phyloP scores from a whole-genome alignment of 2,797 vertebrate genomes.

The Enteromius treurensis region DNA sequence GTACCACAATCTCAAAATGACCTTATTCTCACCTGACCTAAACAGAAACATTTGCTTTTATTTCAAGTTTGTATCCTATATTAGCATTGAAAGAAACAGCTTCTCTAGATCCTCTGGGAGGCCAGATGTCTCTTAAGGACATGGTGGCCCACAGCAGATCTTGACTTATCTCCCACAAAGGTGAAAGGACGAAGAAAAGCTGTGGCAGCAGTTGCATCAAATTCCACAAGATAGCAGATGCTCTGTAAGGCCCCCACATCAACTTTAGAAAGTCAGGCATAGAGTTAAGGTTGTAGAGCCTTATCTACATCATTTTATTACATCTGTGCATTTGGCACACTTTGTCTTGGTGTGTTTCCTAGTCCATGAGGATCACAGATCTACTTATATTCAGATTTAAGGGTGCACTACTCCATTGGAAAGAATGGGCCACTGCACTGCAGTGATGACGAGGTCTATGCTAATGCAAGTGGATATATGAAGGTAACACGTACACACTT shows the following conservation, averaged over 20 bases:
- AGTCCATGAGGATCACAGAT: neutral
- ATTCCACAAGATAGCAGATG: constrained; percentile 66
- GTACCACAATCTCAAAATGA: neutral
- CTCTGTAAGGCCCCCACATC: constrained; percentile 21
- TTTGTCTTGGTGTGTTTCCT: neutral
- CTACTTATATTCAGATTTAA: neutral
- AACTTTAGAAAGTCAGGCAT: constrained; percentile 7
- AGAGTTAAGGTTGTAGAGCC: neutral
- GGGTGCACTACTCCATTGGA: neutral
- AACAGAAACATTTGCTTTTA: constrained; percentile 27
- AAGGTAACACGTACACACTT: constrained; percentile 70
- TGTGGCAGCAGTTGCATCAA: constrained; percentile 71
- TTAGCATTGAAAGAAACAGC: constrained; percentile 21
- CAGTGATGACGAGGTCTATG: constrained; percentile 30
- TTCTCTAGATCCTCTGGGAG: constrained; percentile 26
- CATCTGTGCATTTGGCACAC: neutral
- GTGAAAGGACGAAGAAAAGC: constrained; percentile 63
- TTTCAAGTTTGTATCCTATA: neutral
- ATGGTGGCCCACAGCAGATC: constrained; percentile 43
- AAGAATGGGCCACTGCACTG: constrained; percentile 9
- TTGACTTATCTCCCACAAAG: constrained; percentile 63
- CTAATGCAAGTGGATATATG: constrained; percentile 69
- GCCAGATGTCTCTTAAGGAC: constrained; percentile 55
- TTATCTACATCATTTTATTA: neutral
- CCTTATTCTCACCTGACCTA: constrained; percentile 12